Evolutionary conservation across 2,113 vertebrate species (phyloP).

Genomic region (Chiloscyllium plagiosum): DNA sequence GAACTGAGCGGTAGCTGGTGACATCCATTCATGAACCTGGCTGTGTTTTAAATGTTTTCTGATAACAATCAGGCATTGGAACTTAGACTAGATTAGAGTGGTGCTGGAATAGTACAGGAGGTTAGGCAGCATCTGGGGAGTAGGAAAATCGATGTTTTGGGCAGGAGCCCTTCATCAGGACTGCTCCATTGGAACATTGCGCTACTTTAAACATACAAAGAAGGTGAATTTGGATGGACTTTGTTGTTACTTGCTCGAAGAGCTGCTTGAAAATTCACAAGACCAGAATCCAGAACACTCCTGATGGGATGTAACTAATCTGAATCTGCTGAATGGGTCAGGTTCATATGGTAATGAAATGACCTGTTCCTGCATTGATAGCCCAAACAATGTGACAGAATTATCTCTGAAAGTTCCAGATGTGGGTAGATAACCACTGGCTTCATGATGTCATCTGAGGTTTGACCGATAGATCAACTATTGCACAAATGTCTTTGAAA

Average conservation of each 20-base stretch:
- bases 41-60: background rate
- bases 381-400: background rate
- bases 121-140: too few species aligned
- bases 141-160: too few species aligned
- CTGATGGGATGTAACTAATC: background rate
- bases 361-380: background rate
- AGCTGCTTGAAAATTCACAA: background rate
- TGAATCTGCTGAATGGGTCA: background rate
- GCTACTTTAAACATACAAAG: too few species aligned
- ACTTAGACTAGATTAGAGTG: too few species aligned
- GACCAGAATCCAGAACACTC: background rate
- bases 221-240: too few species aligned
- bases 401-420: conserved; percentile 2
- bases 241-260: too few species aligned
- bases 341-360: background rate
- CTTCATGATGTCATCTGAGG: background rate
- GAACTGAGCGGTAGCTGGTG: too few species aligned
- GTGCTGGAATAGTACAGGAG: too few species aligned
- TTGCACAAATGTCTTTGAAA: background rate
- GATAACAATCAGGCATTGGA: too few species aligned
- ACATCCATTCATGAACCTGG: background rate
- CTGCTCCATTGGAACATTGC: too few species aligned
- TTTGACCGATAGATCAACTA: background rate
- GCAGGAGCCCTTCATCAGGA: too few species aligned
- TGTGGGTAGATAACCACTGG: background rate